Conservation (phyloP, 2,797 vertebrate species). For the Characodon lateralis region DNA sequence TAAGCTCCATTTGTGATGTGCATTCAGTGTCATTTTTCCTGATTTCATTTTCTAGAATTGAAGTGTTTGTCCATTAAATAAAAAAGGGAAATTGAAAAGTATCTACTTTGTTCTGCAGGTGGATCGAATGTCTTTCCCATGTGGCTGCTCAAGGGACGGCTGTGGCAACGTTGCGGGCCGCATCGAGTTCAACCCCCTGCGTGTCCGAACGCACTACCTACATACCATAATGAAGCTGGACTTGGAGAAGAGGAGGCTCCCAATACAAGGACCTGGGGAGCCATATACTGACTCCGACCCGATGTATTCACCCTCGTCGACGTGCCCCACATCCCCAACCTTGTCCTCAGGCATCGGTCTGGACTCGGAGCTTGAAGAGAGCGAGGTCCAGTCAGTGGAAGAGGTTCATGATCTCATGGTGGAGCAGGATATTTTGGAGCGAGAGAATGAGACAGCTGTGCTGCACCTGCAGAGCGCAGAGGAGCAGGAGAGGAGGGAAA, state of each 20-base stretch:
- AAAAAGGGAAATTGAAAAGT: not conserved
- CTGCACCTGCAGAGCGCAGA: conserved; percentile 94
- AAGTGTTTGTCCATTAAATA: not conserved
- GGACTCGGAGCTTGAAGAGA: conserved; percentile 73
- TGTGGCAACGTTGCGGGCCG: conserved; percentile 91
- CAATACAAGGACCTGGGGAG: conserved; percentile 58
- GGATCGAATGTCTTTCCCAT: conserved; percentile 96
- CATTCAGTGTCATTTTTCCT: not conserved
- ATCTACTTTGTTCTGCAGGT: conserved; percentile 79
- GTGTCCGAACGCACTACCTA: conserved; percentile 95
- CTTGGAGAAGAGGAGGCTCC: conserved; percentile 88
- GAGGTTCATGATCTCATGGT: conserved; percentile 75
- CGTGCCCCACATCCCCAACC: conserved; percentile 74
- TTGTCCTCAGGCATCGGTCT: conserved; percentile 70
- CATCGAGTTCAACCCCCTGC: conserved; percentile 96
- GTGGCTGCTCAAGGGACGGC: conserved; percentile 94
- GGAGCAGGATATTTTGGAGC: conserved; percentile 79
- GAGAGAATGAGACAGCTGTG: conserved; percentile 91
- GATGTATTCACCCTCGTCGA: conserved; percentile 62
- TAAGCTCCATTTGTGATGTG: not conserved
- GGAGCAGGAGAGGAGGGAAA: conserved; percentile 91
- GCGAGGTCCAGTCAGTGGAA: conserved; percentile 55
- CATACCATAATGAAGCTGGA: conserved; percentile 98
- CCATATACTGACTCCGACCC: conserved; percentile 57
- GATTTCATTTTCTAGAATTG: not conserved